Percentiles rank a stretch among this genome's conserved stretches.
Evolutionary conservation across 2,113 vertebrate species (phyloP).

Genomic region (Sialia sialis): DNA sequence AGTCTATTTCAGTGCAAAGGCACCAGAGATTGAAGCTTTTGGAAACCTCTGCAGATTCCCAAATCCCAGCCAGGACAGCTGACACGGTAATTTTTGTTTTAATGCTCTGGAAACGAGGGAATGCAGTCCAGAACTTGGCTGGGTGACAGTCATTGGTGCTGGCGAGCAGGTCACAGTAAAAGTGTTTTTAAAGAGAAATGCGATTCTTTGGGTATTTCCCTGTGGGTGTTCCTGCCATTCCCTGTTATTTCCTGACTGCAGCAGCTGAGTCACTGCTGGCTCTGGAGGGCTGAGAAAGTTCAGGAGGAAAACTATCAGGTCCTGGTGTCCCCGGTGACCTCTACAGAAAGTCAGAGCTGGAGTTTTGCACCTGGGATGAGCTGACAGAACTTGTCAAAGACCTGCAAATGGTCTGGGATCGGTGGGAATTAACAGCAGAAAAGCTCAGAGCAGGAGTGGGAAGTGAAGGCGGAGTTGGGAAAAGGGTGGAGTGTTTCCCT

Average conservation of each 20-base stretch:
- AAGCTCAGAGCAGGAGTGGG: not conserved
- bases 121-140: not conserved
- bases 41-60: not conserved
- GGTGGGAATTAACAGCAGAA: not conserved
- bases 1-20: not conserved
- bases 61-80: not conserved
- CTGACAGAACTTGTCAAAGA: not conserved
- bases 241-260: not conserved
- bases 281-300: not conserved
- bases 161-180: not conserved
- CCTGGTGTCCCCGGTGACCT: not conserved
- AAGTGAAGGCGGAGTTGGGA: rapidly evolving
- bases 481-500: not conserved
- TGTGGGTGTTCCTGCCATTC: not conserved
- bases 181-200: not conserved
- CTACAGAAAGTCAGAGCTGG: not conserved
- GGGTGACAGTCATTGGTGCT: not conserved
- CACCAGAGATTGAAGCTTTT: not conserved
- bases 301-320: not conserved
- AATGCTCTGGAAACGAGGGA: not conserved
- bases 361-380: not conserved
- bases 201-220: not conserved
- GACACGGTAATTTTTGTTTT: not conserved
- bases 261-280: not conserved
- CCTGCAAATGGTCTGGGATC: not conserved